Evolutionary conservation across 2,797 vertebrate species (phyloP).

Genomic region (Cygnus olor): DNA sequence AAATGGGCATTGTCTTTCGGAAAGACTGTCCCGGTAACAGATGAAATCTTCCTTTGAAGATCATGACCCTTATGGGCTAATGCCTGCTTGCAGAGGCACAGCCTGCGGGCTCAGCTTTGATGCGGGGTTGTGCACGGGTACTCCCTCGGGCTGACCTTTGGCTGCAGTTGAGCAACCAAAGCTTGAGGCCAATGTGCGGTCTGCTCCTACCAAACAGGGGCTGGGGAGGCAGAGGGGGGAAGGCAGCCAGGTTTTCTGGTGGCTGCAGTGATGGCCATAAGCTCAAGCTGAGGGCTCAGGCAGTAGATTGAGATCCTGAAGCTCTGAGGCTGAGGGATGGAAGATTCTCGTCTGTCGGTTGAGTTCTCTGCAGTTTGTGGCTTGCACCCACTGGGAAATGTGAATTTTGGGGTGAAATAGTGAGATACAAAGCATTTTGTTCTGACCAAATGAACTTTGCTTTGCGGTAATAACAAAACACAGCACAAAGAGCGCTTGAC

Average conservation of each 20-base stretch:
- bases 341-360: neutral
- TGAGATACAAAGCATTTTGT: neutral
- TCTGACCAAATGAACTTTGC: neutral
- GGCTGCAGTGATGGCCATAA: neutral
- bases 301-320: neutral
- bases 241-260: constrained; percentile 17
- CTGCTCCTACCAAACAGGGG: constrained; percentile 5
- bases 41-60: constrained; percentile 12
- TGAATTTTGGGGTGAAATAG: neutral
- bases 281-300: neutral
- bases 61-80: neutral
- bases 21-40: neutral
- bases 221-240: neutral
- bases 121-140: neutral
- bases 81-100: neutral
- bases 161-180: constrained; percentile 46
- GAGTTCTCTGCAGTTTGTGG: neutral
- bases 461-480: neutral
- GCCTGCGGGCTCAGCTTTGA: constrained; percentile 21
- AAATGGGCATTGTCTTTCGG: neutral
- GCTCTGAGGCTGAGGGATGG: neutral
- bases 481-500: neutral
- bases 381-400: rapidly evolving
- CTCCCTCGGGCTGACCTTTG: constrained; percentile 49
- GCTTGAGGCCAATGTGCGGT: neutral